Evolutionary conservation across 2,113 vertebrate genomes (phyloP), one percentile per base, ranked within the genome.

Genomic region (Lampris incognitus): DNA sequence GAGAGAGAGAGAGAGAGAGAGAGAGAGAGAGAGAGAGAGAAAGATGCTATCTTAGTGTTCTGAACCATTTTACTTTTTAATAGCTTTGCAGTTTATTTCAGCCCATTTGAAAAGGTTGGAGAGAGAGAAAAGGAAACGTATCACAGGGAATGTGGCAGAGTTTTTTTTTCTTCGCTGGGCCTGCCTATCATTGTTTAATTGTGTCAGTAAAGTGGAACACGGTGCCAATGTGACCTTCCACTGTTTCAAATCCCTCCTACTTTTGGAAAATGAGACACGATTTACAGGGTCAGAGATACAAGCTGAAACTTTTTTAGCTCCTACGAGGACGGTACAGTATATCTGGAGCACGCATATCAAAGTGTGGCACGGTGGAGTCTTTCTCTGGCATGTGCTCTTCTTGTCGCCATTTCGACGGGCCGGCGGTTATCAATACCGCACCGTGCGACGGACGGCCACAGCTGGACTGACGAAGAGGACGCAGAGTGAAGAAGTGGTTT

Each of bases 151-250:
- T 56, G 44, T 58, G 71, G 72, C 51, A 37, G 9, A 48, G 83
- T 87, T 24, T 24, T 24, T 24, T 24, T 24, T 24, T 90, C 88
- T 84, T 78, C 85, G 82, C 82, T 86, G 82, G 79, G 76, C 72
- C 82, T 73, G 69, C 77, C 82, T 84, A 84, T 89, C 88, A 87
- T 74, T 87, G 79, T 88, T 90, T 92, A 93, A 92, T 91, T 92
- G 88, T 93, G 92, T 92, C 92, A 92, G 89, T 77, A 89, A 93
- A 93, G 90, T 92, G 86, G 92, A 91, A 85, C 91, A 92, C 76
- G 13, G 42, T 76, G 68, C 79, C 86, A 87, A 73, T 88, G 83
- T 91, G 91, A 92, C 91, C 92, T 92, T 93, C 82, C 74, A 59
- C 69, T 62, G 72, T 76, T 84, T 85, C 74, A 74, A 78, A 89